These are phyloP conservation scores for Copidosoma aretas DNA, from an alignment of 2,888 invertebrate genomes.

Conservation along the genomic window DNA sequence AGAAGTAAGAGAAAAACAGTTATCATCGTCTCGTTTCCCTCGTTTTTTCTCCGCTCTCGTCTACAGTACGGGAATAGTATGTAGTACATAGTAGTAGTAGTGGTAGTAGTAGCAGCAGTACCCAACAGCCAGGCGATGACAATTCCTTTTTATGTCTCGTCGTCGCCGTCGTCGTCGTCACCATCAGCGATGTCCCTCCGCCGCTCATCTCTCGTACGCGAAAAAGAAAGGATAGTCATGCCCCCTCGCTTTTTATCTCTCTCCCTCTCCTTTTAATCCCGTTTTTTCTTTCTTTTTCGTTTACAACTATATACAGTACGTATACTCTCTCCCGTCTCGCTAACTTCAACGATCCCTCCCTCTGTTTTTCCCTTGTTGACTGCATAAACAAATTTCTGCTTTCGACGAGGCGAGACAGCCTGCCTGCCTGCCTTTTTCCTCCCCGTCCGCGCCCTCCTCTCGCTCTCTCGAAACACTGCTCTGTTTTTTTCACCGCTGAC, in stretches of 20 bases:
- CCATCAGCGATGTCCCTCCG: conserved; percentile 15
- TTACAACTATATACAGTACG: too few species aligned
- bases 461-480: background rate
- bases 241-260: background rate
- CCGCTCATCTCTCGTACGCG: conserved; percentile 5
- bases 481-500: conserved; percentile 11
- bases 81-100: background rate
- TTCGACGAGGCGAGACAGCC: conserved; percentile 26
- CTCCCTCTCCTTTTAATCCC: background rate
- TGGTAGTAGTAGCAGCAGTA: conserved; percentile 38
- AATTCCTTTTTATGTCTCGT: conserved; percentile 55
- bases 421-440: conserved; percentile 14
- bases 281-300: background rate
- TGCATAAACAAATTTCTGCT: conserved; percentile 31
- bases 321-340: background rate
- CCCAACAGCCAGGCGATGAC: conserved; percentile 51
- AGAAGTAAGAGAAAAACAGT: conserved; percentile 30
- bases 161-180: conserved; percentile 35
- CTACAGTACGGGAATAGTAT: too few species aligned
- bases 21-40: conserved; percentile 9
- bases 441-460: background rate
- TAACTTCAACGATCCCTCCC: conserved; percentile 8
- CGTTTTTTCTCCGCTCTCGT: conserved; percentile 1
- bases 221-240: background rate
- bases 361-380: conserved; percentile 20